These are phyloP conservation scores for Turritopsis dohrnii DNA, from an alignment of 30 jellyfish, hydroid and myxozoan genomes.

Conservation along the genomic window DNA sequence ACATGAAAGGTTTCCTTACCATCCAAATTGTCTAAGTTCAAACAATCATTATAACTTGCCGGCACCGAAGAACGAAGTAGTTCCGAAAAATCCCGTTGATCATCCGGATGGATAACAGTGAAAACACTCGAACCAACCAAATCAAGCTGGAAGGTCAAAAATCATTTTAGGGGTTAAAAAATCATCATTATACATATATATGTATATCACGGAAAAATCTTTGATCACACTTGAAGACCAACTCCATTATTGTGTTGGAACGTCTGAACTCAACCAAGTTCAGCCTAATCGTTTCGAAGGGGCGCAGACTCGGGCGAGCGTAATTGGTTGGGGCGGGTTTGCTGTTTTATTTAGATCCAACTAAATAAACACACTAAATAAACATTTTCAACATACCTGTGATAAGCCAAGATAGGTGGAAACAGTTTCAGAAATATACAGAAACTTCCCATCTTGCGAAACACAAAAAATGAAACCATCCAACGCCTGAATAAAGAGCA, in stretches of 20 bases:
- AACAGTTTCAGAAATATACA: slow-evolving; percentile 28
- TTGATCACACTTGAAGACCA: too few species aligned
- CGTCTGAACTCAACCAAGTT: too few species aligned
- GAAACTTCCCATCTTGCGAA: slow-evolving; percentile 23
- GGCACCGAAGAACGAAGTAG: slow-evolving; percentile 13
- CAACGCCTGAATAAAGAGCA: slow-evolving; percentile 23
- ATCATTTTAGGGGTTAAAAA: too few species aligned
- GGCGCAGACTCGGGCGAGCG: too few species aligned
- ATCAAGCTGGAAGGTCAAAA: slow-evolving; percentile 29
- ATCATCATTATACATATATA: too few species aligned
- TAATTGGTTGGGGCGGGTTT: too few species aligned
- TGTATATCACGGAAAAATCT: too few species aligned
- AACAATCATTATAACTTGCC: not conserved
- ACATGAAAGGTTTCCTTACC: slow-evolving; percentile 8
- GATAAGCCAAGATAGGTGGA: slow-evolving; percentile 25
- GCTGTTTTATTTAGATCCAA: too few species aligned
- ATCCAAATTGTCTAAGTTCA: slow-evolving; percentile 12
- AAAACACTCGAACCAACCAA: slow-evolving; percentile 40
- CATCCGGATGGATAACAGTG: slow-evolving; percentile 38
- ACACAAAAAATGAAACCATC: slow-evolving; percentile 30
- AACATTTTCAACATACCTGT: slow-evolving; percentile 29
- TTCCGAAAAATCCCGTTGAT: slow-evolving; percentile 23
- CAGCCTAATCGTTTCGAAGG: too few species aligned
- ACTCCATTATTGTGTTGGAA: too few species aligned
- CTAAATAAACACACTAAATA: too few species aligned